Base-by-base conservation (phyloP, 2,888 invertebrate species). In the Agelastica alni region DNA sequence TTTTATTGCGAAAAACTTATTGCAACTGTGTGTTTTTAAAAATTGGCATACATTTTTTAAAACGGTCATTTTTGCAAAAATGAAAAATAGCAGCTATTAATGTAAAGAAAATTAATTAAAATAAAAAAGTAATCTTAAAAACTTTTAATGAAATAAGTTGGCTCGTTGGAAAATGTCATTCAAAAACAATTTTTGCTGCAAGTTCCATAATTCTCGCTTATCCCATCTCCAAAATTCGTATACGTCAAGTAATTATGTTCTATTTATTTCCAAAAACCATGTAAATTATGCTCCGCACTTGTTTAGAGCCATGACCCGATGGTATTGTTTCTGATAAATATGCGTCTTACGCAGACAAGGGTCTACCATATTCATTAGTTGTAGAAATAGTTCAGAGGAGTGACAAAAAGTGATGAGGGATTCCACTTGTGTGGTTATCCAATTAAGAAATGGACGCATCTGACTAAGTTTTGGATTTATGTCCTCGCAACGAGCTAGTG, bases 371-470 rank as follows among this genome's bases (percentile, higher is more conserved):
- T 49, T 49, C 49, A 49, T 49, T 49, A 32, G 49, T 49, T 22
- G 49, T 49, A 41, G 49, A 42, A 49, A 49, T 49, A 49, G 49
- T 49, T 49, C 10, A 42, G 28, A 22, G 10, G 14, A 30, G 28
- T 49, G 49, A 49, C 49, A 49, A 49, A 49, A 49, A 49, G 32
- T 49, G 49, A 49, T 20, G 49, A 49, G 49, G 49, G 49, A 49
- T 49, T 49, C 42, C 41, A 49, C 49, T 49, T 49, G 49, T 49
- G 42, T 42, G 41, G 49, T 22, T 42, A 42, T 49, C 49, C 49
- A 49, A 49, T 49, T 49, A 49, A 49, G 49, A 49, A 49, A 49
- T 49, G 42, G 32, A 32, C 28, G 49, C 32, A 22, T 32, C 32
- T 16, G 20, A 44, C 44, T 47, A 41, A 49, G 49, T 42, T 49